Conservation (phyloP, 2,888 invertebrate genomes). For the Stenchaetothrips biformis region DNA sequence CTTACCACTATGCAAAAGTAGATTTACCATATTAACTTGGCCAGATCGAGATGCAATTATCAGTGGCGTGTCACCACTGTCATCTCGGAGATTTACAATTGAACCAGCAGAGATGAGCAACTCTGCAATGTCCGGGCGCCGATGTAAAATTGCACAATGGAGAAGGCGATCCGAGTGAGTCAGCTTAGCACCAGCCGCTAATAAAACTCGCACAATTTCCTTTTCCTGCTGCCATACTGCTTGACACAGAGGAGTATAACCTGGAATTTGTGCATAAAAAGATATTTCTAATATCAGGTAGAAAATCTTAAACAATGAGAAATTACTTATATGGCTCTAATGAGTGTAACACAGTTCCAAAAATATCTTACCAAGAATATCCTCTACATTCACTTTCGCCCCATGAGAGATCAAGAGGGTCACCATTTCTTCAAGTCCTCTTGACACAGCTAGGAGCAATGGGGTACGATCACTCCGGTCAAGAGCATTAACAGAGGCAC, state of each 20-base stretch:
- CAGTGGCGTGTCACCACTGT: slow-evolving; percentile 64
- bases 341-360: slow-evolving; percentile 16
- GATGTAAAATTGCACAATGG: slow-evolving; percentile 61
- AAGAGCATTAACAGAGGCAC: slow-evolving; percentile 97
- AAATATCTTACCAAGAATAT: slow-evolving; percentile 56
- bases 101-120: slow-evolving; percentile 55
- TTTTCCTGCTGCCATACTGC: slow-evolving; percentile 63
- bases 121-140: slow-evolving; percentile 56
- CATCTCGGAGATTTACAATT: slow-evolving; percentile 59
- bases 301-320: slow-evolving; percentile 23
- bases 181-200: slow-evolving; percentile 62
- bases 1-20: slow-evolving; percentile 55
- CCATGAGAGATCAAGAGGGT: slow-evolving; percentile 43
- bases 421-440: slow-evolving; percentile 84
- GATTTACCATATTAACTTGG: slow-evolving; percentile 50
- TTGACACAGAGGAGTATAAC: slow-evolving; percentile 65
- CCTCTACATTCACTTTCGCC: slow-evolving; percentile 51
- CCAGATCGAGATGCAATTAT: slow-evolving; percentile 55
- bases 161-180: slow-evolving; percentile 65
- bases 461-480: slow-evolving; percentile 71
- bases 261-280: slow-evolving; percentile 42
- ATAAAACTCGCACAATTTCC: slow-evolving; percentile 54
- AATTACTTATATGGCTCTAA: background rate
- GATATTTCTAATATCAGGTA: slow-evolving; percentile 42
- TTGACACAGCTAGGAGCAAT: slow-evolving; percentile 69